Evolutionary conservation across 2,888 invertebrate genomes (phyloP).

Genomic region (Exocentrus adspersus): DNA sequence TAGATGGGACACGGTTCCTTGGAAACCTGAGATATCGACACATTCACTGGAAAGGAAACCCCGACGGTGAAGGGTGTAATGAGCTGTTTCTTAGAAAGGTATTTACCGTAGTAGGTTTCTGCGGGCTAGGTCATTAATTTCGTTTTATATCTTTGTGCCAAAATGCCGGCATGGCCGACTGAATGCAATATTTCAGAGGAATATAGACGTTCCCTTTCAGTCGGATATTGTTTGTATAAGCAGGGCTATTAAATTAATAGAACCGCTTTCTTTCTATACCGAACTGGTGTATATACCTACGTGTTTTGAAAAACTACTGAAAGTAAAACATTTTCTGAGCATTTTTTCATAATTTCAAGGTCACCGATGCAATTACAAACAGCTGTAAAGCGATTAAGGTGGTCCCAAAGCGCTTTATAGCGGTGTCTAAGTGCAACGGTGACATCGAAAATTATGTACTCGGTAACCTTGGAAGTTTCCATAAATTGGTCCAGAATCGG

Average conservation of each 20-base stretch:
- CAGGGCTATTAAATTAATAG: not conserved
- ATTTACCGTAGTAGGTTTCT: constrained; percentile 8
- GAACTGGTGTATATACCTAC: too few species aligned
- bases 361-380: too few species aligned
- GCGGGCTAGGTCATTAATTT: constrained; percentile 10
- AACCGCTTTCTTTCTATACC: not conserved
- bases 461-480: too few species aligned
- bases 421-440: too few species aligned
- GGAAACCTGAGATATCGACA: constrained; percentile 80
- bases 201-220: not conserved
- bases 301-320: too few species aligned
- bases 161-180: constrained; percentile 6
- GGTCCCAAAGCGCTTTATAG: too few species aligned
- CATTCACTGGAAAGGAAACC: constrained; percentile 86
- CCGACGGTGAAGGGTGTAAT: constrained; percentile 88
- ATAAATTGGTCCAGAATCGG: too few species aligned
- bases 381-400: too few species aligned
- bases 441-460: too few species aligned
- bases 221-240: not conserved
- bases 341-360: too few species aligned
- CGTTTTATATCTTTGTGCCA: constrained; percentile 3
- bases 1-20: constrained; percentile 73
- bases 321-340: too few species aligned
- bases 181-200: not conserved
- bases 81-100: constrained; percentile 90